Evolutionary conservation across 2,797 vertebrate genomes (phyloP), one percentile per base, ranked within the genome.

Genomic region (Champsocephalus esox): DNA sequence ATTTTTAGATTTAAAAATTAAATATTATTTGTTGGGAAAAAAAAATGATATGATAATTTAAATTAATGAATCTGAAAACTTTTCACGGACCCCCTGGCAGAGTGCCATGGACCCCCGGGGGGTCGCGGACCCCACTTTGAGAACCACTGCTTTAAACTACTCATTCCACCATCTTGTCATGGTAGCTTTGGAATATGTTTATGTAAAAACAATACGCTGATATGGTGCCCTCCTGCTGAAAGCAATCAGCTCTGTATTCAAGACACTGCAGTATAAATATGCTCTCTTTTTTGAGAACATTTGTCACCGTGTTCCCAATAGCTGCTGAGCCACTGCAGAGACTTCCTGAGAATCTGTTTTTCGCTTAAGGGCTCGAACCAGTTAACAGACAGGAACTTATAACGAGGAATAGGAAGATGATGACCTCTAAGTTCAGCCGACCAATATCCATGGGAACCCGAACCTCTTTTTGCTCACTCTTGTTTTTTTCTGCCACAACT

Each of bases 381-480:
- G 17, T 75, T 77, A 61, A 50, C 3, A 34, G 43, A 50, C 56
- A 9, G 51, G 9, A 62, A 57, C 50, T 49, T 41, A 52, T 38
- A 38, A 63, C 19, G 32, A 56, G 16, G 3, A 60, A 32, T 32
- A 56, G 16, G 3, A 60, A 32, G 19, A 64, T 16, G 28, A 28
- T 75, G 68, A 85, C 66, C 74, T 79, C 17, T 49, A 66, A 66
- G 67, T 62, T 78, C 61, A 69, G 58, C 54, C 59, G 57, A 54
- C n/a, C 24, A 51, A 24, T 54, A 55, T 34, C 45, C 64, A 48
- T 8, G 28, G 63, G 54, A 60, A 73, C 43, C 58, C n/a, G 48
- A 59, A 19, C 32, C 16, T 70, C 24, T 44, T 50, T 67, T 43
- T 56, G 16, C 46, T 54, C 7, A 12, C 11, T 19, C n/a, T 16